Conservation (phyloP, 2,888 invertebrate genomes). For the Timema podura region DNA sequence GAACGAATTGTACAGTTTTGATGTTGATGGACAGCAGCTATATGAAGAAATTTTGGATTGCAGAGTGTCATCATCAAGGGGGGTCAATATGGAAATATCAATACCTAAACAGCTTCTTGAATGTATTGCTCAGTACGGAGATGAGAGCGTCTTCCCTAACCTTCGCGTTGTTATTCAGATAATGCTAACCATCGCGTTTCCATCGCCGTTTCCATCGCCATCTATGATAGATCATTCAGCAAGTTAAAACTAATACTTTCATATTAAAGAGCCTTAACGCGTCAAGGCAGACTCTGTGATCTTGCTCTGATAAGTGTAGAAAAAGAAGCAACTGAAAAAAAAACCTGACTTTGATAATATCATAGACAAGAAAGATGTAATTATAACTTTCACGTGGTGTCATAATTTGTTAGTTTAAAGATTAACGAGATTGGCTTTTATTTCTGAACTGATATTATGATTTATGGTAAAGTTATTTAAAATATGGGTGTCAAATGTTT, state of each 20-base stretch:
- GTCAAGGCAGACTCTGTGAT: conserved; percentile 1
- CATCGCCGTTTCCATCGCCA: not conserved
- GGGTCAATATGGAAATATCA: not conserved
- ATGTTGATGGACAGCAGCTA: no score
- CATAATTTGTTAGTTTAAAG: no score
- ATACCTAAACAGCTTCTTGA: not conserved
- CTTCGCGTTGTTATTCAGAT: not conserved
- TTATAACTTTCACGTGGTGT: not conserved
- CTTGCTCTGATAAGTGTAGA: conserved; percentile 3
- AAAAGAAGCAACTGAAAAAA: not conserved
- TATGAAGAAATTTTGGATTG: not conserved
- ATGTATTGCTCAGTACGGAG: not conserved
- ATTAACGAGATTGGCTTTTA: no score
- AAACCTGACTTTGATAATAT: not conserved
- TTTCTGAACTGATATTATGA: no score
- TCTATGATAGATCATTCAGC: not conserved
- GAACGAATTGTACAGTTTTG: no score
- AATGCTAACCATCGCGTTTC: not conserved
- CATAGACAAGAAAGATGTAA: not conserved
- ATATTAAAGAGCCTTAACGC: not conserved
- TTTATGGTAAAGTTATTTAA: no score
- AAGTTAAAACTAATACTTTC: conserved; percentile 10
- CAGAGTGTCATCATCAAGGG: not conserved
- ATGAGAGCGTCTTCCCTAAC: not conserved
- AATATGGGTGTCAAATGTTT: no score